Evolutionary conservation across 2,797 vertebrate genomes (phyloP), one percentile per base, ranked within the genome.

Genomic region (Pseudopleuronectes americanus): DNA sequence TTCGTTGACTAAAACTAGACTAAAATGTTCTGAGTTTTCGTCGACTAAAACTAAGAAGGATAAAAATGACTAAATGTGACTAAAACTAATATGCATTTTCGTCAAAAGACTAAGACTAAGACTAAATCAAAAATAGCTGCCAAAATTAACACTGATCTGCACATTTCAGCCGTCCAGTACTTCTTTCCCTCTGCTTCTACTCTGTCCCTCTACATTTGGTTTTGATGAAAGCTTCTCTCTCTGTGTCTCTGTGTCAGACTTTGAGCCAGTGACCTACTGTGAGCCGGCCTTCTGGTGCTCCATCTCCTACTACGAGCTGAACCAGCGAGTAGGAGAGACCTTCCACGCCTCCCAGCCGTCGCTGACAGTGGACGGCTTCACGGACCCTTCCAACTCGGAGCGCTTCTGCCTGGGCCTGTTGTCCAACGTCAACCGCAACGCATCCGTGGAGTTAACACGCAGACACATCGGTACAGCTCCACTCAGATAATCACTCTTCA

Each of bases 281-380:
- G 98, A 99, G 92, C 98, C 98, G 0, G 97, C 98, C 6, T 99
- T 99, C 92, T 99, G 98, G 98, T 99, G 98, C 90, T 99, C 98
- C 2, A 99, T 99, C 66, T 98, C 97, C 52, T 99, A 99, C 94
- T 99, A 99, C 0, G 98, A 99, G 89, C 93, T 99, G 81, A 99
- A 99, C 95, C 98, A 99, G 93, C 94, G 98, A 1, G 98, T 99
- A 2, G 98, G 98, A 4, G 98, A 99, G 94, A 99, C 97, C 0
- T 99, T 99, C 93, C 97, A 99, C 0, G 98, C 98, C 57, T 99
- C 98, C 0, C 98, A 99, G 89, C 98, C 98, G 6, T 99, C 97
- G 2, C 96, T 99, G 94, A 99, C 98, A 0, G 98, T 99, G 80
- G 98, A 99, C 0, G 98, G 98, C 52, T 99, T 99, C 90, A 99